phyloP scores from a whole-genome alignment of 92 coral and sea anemone species.

The Hydrozoanthus gracilis region DNA sequence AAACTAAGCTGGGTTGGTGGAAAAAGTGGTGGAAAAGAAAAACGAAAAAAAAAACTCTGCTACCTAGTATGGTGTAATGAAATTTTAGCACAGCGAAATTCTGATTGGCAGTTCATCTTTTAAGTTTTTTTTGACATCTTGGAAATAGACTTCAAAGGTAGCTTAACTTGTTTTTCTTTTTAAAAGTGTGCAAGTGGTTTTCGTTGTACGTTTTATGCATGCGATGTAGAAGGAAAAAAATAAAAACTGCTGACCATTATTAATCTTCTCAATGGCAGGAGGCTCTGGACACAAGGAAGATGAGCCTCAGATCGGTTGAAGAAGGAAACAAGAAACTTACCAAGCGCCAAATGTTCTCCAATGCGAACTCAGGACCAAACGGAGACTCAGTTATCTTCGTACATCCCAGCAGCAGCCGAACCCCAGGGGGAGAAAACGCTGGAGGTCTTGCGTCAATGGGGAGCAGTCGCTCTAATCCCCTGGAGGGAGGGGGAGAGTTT shows the following conservation, averaged over 20 bases:
- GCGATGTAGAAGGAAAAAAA: neutral
- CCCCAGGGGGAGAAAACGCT: conserved; percentile 69
- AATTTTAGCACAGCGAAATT: too few relatives aligned
- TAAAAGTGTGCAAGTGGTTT: too few relatives aligned
- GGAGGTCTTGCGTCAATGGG: conserved; percentile 67
- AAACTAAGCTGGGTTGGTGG: too few relatives aligned
- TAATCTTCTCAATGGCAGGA: conserved; percentile 18
- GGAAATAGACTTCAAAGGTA: too few relatives aligned
- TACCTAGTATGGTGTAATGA: too few relatives aligned
- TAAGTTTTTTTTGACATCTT: too few relatives aligned
- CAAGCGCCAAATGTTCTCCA: conserved; percentile 90
- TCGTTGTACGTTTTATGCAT: too few relatives aligned
- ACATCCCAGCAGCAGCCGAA: conserved; percentile 81
- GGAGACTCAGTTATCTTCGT: conserved; percentile 99
- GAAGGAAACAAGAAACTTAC: conserved; percentile 48
- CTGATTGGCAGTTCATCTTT: too few relatives aligned
- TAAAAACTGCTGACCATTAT: neutral
- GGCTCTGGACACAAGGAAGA: conserved; percentile 17
- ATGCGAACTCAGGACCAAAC: conserved; percentile 95
- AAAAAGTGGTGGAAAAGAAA: too few relatives aligned
- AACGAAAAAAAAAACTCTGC: too few relatives aligned
- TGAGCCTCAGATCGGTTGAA: conserved; percentile 62
- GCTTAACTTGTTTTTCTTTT: too few relatives aligned
- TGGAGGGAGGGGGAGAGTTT: conserved; percentile 76
- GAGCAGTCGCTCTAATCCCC: conserved; percentile 68